Evolutionary conservation across 2,888 invertebrate species (phyloP).

Genomic region (Athrips mouffetella): DNA sequence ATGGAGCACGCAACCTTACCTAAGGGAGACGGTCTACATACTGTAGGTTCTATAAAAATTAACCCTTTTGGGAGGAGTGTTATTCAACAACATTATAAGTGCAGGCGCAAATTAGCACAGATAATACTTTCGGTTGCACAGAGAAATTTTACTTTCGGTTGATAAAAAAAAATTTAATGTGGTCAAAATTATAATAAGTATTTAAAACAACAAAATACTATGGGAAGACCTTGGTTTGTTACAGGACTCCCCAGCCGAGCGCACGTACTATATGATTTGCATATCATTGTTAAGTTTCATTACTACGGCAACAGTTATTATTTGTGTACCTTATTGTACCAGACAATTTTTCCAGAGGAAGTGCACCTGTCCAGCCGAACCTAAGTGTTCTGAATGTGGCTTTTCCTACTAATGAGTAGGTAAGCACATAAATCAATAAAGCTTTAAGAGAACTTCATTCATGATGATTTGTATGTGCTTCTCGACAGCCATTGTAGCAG

Average conservation of each 20-base stretch:
- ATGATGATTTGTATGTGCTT: conserved; percentile 48
- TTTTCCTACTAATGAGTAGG: conserved; percentile 28
- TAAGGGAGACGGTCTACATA: too few relatives aligned
- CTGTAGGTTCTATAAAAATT: too few relatives aligned
- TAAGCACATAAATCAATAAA: background rate
- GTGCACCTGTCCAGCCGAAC: conserved; percentile 34
- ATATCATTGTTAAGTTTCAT: conserved; percentile 29
- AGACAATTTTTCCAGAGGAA: conserved; percentile 23
- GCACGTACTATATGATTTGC: conserved; percentile 32
- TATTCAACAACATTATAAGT: too few relatives aligned
- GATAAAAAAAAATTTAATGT: too few relatives aligned
- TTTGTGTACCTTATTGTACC: conserved; percentile 28
- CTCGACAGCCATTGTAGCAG: conserved; percentile 38
- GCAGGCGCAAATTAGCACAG: too few relatives aligned
- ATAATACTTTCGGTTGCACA: too few relatives aligned
- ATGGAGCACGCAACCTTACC: too few relatives aligned
- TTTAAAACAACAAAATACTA: background rate
- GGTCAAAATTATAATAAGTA: too few relatives aligned
- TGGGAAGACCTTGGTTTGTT: conserved; percentile 12
- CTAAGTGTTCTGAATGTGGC: conserved; percentile 42
- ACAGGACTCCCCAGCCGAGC: conserved; percentile 20
- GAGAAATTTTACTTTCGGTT: too few relatives aligned
- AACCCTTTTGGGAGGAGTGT: too few relatives aligned
- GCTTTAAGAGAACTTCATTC: background rate
- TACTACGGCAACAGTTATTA: conserved; percentile 26